Evolutionary conservation across 2,113 vertebrate genomes (phyloP).

Genomic region (Pipa parva): DNA sequence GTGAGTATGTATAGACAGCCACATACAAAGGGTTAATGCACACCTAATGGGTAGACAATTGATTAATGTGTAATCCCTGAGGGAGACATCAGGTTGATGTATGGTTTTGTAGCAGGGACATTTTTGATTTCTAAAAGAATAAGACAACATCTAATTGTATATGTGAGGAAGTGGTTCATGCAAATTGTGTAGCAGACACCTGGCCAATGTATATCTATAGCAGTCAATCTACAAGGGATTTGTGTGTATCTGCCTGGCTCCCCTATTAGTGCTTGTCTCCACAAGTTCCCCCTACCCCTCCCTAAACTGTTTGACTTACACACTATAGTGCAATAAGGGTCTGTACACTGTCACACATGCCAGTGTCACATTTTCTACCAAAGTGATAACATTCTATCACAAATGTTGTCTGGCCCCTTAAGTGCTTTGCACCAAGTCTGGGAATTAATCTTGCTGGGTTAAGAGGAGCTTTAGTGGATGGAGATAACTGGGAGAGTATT

Average conservation of each 20-base stretch:
- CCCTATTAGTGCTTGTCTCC: background rate
- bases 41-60: too few relatives aligned
- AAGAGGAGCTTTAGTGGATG: background rate
- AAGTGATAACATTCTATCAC: background rate
- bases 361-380: constrained; percentile 7
- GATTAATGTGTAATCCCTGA: background rate
- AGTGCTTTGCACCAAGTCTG: background rate
- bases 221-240: too few relatives aligned
- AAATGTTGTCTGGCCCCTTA: background rate
- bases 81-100: background rate
- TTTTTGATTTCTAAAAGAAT: too few relatives aligned
- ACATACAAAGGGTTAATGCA: too few relatives aligned
- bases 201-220: too few relatives aligned
- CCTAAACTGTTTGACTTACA: constrained; percentile 2
- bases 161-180: background rate
- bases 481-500: constrained; percentile 1
- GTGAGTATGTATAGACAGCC: too few relatives aligned
- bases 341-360: constrained; percentile 20
- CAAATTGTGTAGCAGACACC: background rate
- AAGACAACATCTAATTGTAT: background rate
- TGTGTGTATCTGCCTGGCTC: background rate
- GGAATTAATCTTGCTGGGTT: constrained; percentile 3
- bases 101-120: too few relatives aligned
- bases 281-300: background rate
- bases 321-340: background rate